Conservation (phyloP, 2,113 vertebrate species). For the Callipepla squamata region DNA sequence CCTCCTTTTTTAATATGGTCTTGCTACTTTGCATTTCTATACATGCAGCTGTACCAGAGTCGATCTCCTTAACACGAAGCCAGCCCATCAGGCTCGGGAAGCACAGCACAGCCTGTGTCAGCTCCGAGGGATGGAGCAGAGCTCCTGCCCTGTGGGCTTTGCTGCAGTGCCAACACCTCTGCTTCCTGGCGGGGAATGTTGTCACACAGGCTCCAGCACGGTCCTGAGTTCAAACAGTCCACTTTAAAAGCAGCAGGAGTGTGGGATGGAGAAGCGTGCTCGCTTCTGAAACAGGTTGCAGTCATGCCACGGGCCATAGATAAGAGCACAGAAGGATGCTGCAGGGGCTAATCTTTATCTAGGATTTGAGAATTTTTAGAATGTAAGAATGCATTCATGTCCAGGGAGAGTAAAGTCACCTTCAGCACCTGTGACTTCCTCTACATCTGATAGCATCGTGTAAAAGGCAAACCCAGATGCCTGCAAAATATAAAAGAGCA, state of each 20-base stretch:
- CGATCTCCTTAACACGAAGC: background rate
- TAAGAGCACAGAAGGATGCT: background rate
- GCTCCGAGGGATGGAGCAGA: background rate
- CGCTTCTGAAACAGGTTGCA: background rate
- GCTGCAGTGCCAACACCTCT: too few relatives aligned
- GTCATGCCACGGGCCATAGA: fast-evolving
- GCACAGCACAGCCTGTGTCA: fast-evolving
- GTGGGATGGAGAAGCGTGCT: background rate
- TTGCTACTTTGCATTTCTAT: background rate
- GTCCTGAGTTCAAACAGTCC: background rate
- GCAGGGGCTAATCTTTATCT: background rate
- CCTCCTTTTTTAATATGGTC: background rate
- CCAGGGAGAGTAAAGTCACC: background rate
- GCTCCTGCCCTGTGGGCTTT: fast-evolving
- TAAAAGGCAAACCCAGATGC: background rate
- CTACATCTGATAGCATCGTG: background rate
- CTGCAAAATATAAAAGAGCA: background rate
- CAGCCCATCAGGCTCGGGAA: fast-evolving
- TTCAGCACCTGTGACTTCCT: background rate
- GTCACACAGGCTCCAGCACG: background rate
- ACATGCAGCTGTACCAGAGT: background rate
- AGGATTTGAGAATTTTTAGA: background rate
- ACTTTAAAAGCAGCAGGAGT: background rate
- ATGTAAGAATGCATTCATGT: background rate
- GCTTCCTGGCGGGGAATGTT: fast-evolving